phyloP scores from a whole-genome alignment of 2,113 vertebrate genomes.

The Loxodonta africana region DNA sequence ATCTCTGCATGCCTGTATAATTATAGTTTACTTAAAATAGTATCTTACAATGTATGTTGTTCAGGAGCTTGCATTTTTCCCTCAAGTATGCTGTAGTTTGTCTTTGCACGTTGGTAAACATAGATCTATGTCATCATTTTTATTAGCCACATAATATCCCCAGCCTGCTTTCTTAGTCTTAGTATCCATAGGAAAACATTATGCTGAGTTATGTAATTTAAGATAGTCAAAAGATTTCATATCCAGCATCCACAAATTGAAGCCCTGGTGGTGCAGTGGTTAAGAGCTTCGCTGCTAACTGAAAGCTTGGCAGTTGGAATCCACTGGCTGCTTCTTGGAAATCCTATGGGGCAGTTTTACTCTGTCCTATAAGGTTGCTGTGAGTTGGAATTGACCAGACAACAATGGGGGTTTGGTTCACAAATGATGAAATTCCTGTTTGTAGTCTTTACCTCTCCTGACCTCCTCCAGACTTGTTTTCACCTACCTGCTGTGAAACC shows the following conservation, averaged over 20 bases:
- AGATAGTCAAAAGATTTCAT: conserved; percentile 34
- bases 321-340: too few species aligned
- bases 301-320: too few species aligned
- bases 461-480: conserved; percentile 57
- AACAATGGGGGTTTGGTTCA: background rate
- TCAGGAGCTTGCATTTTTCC: background rate
- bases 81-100: background rate
- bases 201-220: background rate
- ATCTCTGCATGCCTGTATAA: background rate
- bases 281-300: too few species aligned
- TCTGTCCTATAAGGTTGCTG: too few species aligned
- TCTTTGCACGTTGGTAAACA: too few species aligned
- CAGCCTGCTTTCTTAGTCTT: background rate
- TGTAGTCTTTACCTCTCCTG: background rate
- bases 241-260: background rate
- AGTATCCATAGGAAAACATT: conserved; percentile 12
- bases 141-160: too few species aligned
- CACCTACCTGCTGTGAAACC: background rate
- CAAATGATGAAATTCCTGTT: background rate
- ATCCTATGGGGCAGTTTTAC: too few species aligned
- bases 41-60: background rate
- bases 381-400: too few species aligned
- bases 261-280: too few species aligned
- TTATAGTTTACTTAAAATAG: background rate
- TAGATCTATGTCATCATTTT: too few species aligned